Conservation (phyloP, 2,113 vertebrate species). For the Heterotilapia buettikoferi region DNA sequence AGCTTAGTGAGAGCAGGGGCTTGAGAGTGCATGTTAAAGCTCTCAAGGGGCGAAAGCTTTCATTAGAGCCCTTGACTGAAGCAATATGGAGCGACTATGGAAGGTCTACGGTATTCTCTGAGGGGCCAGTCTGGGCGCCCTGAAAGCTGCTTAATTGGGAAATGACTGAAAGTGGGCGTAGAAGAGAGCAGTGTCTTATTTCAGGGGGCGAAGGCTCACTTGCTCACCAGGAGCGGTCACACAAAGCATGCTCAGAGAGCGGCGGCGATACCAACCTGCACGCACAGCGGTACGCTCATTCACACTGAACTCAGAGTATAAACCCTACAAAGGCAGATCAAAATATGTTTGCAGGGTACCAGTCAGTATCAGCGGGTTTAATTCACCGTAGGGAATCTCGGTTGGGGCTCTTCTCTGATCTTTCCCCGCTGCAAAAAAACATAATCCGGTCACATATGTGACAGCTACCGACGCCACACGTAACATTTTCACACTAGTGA, state of each 20-base stretch:
- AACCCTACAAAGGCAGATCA: constrained; percentile 30
- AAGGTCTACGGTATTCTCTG: constrained; percentile 43
- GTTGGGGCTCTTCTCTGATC: constrained; percentile 16
- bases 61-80: constrained; percentile 45
- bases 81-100: constrained; percentile 31
- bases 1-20: not conserved
- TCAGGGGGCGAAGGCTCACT: constrained; percentile 18
- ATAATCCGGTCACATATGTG: constrained; percentile 19
- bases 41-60: constrained; percentile 46
- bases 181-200: constrained; percentile 41
- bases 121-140: constrained; percentile 24
- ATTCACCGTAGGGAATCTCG: not conserved
- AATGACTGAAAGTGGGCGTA: constrained; percentile 47
- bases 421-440: not conserved
- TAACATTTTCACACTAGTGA: not conserved
- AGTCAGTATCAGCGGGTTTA: constrained; percentile 14
- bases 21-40: constrained; percentile 14
- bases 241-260: not conserved
- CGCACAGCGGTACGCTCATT: not conserved
- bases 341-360: constrained; percentile 14
- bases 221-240: not conserved
- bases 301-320: not conserved
- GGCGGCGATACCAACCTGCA: not conserved
- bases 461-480: not conserved
- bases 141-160: constrained; percentile 60